Evolutionary conservation across 2,113 vertebrate genomes (phyloP).

Genomic region (Odobenus rosmarus): DNA sequence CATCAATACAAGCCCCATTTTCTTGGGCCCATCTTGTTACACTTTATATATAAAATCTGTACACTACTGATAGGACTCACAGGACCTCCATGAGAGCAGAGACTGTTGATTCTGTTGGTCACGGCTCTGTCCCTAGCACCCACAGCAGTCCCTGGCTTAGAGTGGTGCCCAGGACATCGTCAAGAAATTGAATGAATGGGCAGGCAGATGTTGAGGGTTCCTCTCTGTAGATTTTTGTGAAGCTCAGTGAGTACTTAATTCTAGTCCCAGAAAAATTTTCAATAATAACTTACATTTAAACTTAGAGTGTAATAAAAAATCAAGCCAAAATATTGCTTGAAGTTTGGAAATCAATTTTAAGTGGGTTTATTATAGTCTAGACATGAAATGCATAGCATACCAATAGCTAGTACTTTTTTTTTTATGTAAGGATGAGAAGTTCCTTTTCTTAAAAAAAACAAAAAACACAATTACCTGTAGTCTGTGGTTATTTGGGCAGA

Average conservation of each 20-base stretch:
- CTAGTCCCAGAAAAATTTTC: background rate
- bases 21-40: background rate
- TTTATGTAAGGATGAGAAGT: conserved; percentile 29
- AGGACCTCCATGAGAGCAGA: background rate
- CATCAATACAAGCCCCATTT: background rate
- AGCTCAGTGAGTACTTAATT: conserved; percentile 39
- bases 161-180: background rate
- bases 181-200: background rate
- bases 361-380: conserved; percentile 76
- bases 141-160: background rate
- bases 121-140: background rate
- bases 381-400: conserved; percentile 62
- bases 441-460: background rate
- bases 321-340: conserved; percentile 47
- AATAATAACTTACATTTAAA: conserved; percentile 38
- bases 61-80: background rate
- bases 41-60: background rate
- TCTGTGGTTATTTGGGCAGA: conserved; percentile 71
- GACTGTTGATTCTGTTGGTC: background rate
- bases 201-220: background rate
- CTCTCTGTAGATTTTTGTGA: conserved; percentile 10
- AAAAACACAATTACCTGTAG: conserved; percentile 45
- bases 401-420: conserved; percentile 31
- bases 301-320: conserved; percentile 15
- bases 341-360: conserved; percentile 64